Base-by-base conservation (phyloP, 2,888 invertebrate species). In the Epistrophe eligans region DNA sequence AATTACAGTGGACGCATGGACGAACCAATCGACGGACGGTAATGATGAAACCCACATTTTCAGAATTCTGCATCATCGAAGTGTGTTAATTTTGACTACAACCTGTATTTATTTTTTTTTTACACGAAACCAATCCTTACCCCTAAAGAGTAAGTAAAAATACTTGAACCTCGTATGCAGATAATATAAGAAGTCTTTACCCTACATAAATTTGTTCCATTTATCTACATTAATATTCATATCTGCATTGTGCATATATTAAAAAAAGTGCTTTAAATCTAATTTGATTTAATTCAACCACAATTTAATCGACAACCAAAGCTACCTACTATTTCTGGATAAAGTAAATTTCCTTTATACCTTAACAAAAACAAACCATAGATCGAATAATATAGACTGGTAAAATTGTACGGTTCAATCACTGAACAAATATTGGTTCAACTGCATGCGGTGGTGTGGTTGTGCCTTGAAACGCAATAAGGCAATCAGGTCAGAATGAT, bases 401-500 rank as follows among this genome's bases (percentile, higher is more conserved):
- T n/a, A 19, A 55, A 50, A 70, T 70, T 55, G 55, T 52, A 70
- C 24, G 48, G 40, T 70, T 55, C 38, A 70, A 38, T 70, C 11
- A 55, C 55, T 55, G n/a, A 55, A 28, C 40, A 70, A 70, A 70
- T 70, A 70, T 70, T 70, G 15, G 24, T n/a, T 70, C n/a, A 70
- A 38, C 11, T 19, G 48, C 13, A 64, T 35, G 35, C 32, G 32
- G 32, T 32, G 7, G 4, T 24, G 24, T 24, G 32, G 32, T 32
- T 28, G 28, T 70, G 24, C 40, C 24, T 24, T 40, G 38, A 70
- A 70, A 70, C 70, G 70, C 70, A 70, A 70, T 70, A 70, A 70
- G 70, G 70, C 70, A 70, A 70, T 70, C 70, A 70, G 55, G 24
- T 55, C 17, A 13, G 40, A 70, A 70, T 55, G 70, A 70, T 70